A percentile compares a stretch with the other conserved stretches of the same genome.
Conservation (phyloP, 2,888 invertebrate species). For the Aproaerema taeniolella region DNA sequence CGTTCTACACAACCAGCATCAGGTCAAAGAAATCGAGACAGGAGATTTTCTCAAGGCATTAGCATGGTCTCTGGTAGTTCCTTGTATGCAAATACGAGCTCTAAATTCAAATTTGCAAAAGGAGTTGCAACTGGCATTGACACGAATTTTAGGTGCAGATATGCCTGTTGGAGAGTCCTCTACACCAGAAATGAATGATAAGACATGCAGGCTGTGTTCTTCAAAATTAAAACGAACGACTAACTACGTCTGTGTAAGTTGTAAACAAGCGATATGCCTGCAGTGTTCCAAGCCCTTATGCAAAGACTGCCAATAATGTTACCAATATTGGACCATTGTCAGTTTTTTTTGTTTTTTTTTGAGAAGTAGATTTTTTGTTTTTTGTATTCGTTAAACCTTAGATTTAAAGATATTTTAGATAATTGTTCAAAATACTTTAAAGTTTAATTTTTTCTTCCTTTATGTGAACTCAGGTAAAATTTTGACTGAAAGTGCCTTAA, state of each 20-base stretch:
- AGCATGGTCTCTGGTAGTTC: constrained; percentile 10
- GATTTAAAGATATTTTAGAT: constrained; percentile 5
- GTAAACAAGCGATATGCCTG: constrained; percentile 10
- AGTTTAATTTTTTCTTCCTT: constrained; percentile 2
- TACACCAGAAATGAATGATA: neutral
- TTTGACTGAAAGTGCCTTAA: constrained; percentile 7
- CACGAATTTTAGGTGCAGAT: constrained; percentile 9
- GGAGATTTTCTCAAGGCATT: constrained; percentile 7
- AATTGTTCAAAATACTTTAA: constrained; percentile 3
- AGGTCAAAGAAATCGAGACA: neutral
- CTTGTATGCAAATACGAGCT: constrained; percentile 5
- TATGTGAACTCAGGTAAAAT: constrained; percentile 7
- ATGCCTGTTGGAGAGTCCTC: constrained; percentile 2
- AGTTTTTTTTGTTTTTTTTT: neutral
- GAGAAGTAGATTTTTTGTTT: constrained; percentile 2
- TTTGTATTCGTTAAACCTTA: constrained; percentile 1
- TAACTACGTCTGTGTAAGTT: constrained; percentile 1
- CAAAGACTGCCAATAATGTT: constrained; percentile 3
- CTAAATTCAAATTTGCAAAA: constrained; percentile 5
- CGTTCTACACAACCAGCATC: constrained; percentile 5
- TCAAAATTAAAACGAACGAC: constrained; percentile 12
- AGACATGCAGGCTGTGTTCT: constrained; percentile 10
- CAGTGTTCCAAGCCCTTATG: constrained; percentile 9
- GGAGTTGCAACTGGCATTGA: constrained; percentile 5
- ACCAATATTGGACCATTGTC: neutral